phyloP scores from a whole-genome alignment of 1,140 invertebrate species.

The Halictus rubicundus region DNA sequence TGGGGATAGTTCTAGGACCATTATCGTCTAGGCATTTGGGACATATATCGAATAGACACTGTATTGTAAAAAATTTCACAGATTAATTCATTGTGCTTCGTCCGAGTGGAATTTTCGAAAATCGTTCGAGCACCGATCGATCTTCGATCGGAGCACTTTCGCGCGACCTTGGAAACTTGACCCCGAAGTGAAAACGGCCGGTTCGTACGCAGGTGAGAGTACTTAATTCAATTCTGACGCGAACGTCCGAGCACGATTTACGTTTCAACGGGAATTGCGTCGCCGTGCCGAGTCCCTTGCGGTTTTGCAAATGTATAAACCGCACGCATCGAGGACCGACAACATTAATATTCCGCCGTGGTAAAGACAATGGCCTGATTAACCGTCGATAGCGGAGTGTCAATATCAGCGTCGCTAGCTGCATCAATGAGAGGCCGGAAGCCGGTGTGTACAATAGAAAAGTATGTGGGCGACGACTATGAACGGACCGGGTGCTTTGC shows the following conservation, averaged over 20 bases:
- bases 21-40: too few species aligned
- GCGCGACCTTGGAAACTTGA: constrained; percentile 44
- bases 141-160: constrained; percentile 30
- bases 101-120: neutral
- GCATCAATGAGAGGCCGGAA: constrained; percentile 53
- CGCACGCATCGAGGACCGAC: neutral
- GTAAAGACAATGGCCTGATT: constrained; percentile 71
- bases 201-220: constrained; percentile 1
- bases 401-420: constrained; percentile 57
- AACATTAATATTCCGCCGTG: constrained; percentile 48
- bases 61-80: too few species aligned
- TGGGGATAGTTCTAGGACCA: too few species aligned
- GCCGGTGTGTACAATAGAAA: constrained; percentile 1
- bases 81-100: too few species aligned
- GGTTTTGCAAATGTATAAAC: constrained; percentile 16
- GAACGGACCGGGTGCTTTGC: neutral
- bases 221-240: constrained; percentile 31
- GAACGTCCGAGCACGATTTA: constrained; percentile 8
- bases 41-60: too few species aligned
- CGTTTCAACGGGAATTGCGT: constrained; percentile 3
- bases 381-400: constrained; percentile 60
- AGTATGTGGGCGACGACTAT: constrained; percentile 1
- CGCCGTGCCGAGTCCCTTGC: neutral
- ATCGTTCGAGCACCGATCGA: neutral
- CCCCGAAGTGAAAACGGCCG: constrained; percentile 19